phyloP scores from a whole-genome alignment of 1,140 invertebrate genomes.

The Eubasilissa regina region DNA sequence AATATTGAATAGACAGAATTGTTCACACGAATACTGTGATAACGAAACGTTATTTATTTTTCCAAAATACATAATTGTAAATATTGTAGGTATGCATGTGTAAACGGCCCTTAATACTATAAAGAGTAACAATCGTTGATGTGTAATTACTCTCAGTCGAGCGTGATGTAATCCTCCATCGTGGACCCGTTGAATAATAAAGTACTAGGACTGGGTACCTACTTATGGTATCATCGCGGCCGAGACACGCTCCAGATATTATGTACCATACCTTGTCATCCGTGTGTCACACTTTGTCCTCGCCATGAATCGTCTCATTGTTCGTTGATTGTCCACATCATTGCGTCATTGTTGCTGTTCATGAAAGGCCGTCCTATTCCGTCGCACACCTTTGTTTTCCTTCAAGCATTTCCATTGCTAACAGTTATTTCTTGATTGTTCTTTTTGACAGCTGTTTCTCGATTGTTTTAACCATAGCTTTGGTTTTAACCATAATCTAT shows the following conservation, averaged over 20 bases:
- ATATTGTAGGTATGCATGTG: too few species aligned
- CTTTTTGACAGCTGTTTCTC: background rate
- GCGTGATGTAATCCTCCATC: conserved; percentile 25
- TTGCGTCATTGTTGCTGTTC: conserved; percentile 6
- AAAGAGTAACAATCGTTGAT: background rate
- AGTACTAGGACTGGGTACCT: background rate
- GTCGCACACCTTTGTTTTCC: conserved; percentile 16
- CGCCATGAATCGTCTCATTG: conserved; percentile 2
- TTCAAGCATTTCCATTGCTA: conserved; percentile 1
- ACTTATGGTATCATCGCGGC: background rate
- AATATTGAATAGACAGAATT: too few species aligned
- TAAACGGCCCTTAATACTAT: background rate
- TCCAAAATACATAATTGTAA: too few species aligned
- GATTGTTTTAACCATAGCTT: background rate
- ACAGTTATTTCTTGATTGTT: conserved; percentile 6
- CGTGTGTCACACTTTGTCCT: conserved; percentile 38
- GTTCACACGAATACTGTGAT: too few species aligned
- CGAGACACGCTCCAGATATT: conserved; percentile 21
- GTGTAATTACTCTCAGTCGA: background rate
- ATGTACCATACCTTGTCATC: background rate
- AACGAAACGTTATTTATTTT: too few species aligned
- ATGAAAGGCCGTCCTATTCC: background rate
- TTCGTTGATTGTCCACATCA: background rate
- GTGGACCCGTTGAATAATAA: conserved; percentile 5
- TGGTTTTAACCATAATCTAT: too few species aligned